phyloP scores from a whole-genome alignment of 2,888 invertebrate species.

The Diabrotica balteata region DNA sequence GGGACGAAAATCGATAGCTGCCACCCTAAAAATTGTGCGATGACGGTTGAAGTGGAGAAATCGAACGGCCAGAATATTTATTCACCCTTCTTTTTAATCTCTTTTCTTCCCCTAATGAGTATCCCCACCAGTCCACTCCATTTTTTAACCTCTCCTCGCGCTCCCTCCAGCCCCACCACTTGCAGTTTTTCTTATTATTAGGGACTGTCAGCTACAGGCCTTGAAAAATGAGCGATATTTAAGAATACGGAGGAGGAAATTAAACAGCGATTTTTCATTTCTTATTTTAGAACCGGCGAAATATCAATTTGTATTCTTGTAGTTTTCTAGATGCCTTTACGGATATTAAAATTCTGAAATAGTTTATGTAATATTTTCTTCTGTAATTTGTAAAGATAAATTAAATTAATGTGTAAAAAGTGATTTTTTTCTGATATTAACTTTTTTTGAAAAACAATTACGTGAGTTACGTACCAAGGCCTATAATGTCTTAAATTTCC shows the following conservation, averaged over 20 bases:
- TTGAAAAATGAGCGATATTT: constrained; percentile 55
- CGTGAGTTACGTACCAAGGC: no score
- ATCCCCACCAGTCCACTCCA: constrained; percentile 34
- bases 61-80: constrained; percentile 47
- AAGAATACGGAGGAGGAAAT: constrained; percentile 51
- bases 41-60: constrained; percentile 41
- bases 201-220: constrained; percentile 53
- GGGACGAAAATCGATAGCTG: constrained; percentile 32
- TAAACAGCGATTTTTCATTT: constrained; percentile 52
- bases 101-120: constrained; percentile 46
- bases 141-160: constrained; percentile 34
- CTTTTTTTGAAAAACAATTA: no score
- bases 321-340: constrained; percentile 22
- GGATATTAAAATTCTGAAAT: constrained; percentile 29
- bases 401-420: no score
- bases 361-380: constrained; percentile 2
- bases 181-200: constrained; percentile 42
- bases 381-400: no score
- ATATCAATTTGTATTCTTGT: constrained; percentile 37
- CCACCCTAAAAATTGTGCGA: constrained; percentile 38
- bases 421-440: no score
- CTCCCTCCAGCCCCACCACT: constrained; percentile 24
- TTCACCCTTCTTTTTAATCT: constrained; percentile 50
- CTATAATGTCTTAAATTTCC: no score
- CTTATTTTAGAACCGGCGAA: constrained; percentile 34